Base-by-base conservation (phyloP, 2,888 invertebrate genomes). In the Drosophila mayaguana region DNA sequence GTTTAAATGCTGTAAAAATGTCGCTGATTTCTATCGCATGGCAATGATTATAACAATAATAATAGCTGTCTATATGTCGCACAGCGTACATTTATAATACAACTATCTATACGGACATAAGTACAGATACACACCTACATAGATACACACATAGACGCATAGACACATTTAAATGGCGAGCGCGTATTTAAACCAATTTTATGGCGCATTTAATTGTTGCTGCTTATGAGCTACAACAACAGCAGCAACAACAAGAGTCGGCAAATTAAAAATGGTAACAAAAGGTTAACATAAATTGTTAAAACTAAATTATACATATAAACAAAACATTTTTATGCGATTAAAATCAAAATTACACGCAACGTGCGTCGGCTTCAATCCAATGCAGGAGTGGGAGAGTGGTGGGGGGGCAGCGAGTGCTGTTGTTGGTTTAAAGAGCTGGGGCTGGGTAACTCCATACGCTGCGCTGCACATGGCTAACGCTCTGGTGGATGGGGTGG, bases 261-360 rank as follows among this genome's bases (percentile, higher is more conserved):
- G 66, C 76, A 83, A 89, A 89, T 84, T 84, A 85, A 89, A 85
- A 88, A 88, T 80, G 81, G 74, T 83, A 86, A 89, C 86, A 87
- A 87, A 87, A 87, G 86, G 90, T 89, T 87, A 87, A 89, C 90
- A 76, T 81, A 91, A 87, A 87, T 83, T 78, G 85, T 75, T 88
- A 78, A 90, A 90, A 85, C 83, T 80, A 86, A 89, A 87, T 89
- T 89, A 87, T 89, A 89, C 83, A 83, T 89, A 89, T 85, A 84
- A 89, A 83, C 87, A 83, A 90, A 91, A 89, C 88, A 81, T 83
- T 83, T 88, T 87, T 78, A 79, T 76, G 80, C 85, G 92, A 91
- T 91, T 84, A 87, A 82, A 87, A 91, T 91, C 91, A 86, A 81
- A 91, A 91, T 91, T 91, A 91, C 91, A 91, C 91, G 91, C 91